A percentile compares a stretch with the other conserved stretches of the same genome.
These are phyloP conservation scores for Ichneumoninae sp. DNA, from an alignment of 2,888 invertebrate genomes.

Conservation along the genomic window DNA sequence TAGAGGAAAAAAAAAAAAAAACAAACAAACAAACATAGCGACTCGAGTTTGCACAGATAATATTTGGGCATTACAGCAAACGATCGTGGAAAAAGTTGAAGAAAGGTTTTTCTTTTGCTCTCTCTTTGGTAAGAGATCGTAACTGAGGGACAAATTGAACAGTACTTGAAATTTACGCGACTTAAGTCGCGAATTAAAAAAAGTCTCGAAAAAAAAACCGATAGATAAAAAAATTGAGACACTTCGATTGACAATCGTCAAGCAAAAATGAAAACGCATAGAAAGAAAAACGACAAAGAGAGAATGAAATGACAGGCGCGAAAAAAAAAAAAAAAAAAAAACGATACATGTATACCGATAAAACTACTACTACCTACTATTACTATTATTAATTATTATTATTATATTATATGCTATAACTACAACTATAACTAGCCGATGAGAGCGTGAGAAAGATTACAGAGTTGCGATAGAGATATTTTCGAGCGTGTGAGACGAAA, in stretches of 20 bases:
- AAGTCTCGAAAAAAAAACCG: constrained; percentile 48
- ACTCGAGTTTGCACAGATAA: constrained; percentile 47
- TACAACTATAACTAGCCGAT: constrained; percentile 55
- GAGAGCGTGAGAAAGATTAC: constrained; percentile 63
- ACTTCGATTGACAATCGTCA: constrained; percentile 60
- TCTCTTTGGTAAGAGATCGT: constrained; percentile 24
- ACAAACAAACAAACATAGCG: constrained; percentile 28
- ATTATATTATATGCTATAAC: constrained; percentile 53
- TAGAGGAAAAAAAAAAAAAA: constrained; percentile 41
- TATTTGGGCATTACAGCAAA: constrained; percentile 61
- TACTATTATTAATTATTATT: constrained; percentile 54
- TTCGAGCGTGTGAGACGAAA: constrained; percentile 72
- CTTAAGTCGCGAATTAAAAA: constrained; percentile 11
- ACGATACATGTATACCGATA: constrained; percentile 68
- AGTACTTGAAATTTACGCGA: constrained; percentile 32
- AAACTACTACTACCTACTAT: constrained; percentile 59
- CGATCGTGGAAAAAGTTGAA: constrained; percentile 37
- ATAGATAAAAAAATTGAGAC: constrained; percentile 33
- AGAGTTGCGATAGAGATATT: constrained; percentile 74
- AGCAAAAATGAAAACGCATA: constrained; percentile 37
- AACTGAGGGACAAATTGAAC: constrained; percentile 23
- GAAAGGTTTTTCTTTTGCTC: constrained; percentile 49
- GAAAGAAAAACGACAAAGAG: constrained; percentile 48
- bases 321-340: constrained; percentile 40
- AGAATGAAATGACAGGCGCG: constrained; percentile 61